Base-by-base conservation (phyloP, 2,888 invertebrate genomes). In the Leucoma salicis region DNA sequence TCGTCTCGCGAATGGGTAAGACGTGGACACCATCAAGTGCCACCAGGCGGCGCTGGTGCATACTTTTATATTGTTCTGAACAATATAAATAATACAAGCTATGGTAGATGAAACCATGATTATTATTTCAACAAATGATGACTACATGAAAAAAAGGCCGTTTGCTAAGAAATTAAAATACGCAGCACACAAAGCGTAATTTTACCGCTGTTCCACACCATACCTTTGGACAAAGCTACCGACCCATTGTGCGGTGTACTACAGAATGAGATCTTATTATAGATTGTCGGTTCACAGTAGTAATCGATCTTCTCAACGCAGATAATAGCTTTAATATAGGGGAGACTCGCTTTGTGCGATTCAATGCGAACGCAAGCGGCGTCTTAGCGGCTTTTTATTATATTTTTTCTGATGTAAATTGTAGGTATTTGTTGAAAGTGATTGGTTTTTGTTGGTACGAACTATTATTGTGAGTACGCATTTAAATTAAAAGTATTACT, bases 181-280 rank as follows among this genome's bases (percentile, higher is more conserved):
- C n/a, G n/a, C n/a, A n/a, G n/a, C n/a, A n/a, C n/a, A n/a, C n/a
- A n/a, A 31, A 45, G 50, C 61, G 31, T 4, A 58, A 59, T 65
- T 47, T 67, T 73, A 68, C 16, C 18, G 41, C 29, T 24, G 29
- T 31, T 32, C 29, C 46, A 52, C 56, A 49, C 49, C 56, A 53
- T 55, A 56, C 60, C 58, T 57, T 51, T 49, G 58, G 61, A 68
- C 66, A 65, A 66, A 68, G 67, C 57, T 53, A 40, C 52, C 45
- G 49, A 25, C 51, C 64, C 61, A 70, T 69, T 66, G 67, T 68
- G 63, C 57, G 60, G 70, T 67, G 57, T 55, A 65, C 57, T 59
- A 59, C 57, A 66, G 60, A 68, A 66, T 66, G 58, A 73, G 78
- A 78, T 78, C 77, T 74, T 74, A 78, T 77, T 78, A 78, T 73